phyloP scores from a whole-genome alignment of 1,140 invertebrate species.

The Pteromalus puparum region DNA sequence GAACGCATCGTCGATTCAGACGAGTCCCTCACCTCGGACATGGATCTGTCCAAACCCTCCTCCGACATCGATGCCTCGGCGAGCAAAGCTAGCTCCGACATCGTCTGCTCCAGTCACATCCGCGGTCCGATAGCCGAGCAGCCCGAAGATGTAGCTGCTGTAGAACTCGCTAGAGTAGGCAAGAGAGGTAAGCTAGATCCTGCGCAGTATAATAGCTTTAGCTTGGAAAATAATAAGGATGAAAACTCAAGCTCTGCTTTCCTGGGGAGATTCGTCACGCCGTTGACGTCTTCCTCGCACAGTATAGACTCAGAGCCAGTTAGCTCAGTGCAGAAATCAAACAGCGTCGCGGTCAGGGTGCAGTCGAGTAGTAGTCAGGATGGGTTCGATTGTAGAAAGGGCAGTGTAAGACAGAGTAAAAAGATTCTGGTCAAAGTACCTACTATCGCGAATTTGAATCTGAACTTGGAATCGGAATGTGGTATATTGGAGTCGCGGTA shows the following conservation, averaged over 20 bases:
- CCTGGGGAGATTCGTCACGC: not conserved
- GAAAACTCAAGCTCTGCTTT: not conserved
- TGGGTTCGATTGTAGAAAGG: not conserved
- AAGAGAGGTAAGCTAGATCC: conserved; percentile 73
- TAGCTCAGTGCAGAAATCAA: not conserved
- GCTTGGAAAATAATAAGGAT: not conserved
- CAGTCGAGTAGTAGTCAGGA: not conserved
- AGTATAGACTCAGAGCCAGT: no score
- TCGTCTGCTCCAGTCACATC: conserved; percentile 36
- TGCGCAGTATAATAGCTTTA: not conserved
- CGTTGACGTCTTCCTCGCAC: not conserved
- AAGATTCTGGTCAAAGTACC: conserved; percentile 35
- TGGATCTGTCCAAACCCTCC: conserved; percentile 69
- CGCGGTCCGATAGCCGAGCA: conserved; percentile 11
- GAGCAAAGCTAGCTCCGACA: conserved; percentile 60
- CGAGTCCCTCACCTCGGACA: conserved; percentile 70
- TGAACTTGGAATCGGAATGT: conserved; percentile 34
- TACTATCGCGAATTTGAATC: conserved; percentile 34
- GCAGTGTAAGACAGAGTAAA: conserved; percentile 48
- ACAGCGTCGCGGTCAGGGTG: not conserved
- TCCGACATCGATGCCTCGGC: conserved; percentile 68
- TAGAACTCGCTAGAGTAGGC: conserved; percentile 66
- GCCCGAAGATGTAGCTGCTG: conserved; percentile 47
- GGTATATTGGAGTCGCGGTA: conserved; percentile 25
- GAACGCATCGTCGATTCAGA: conserved; percentile 72